Percentiles rank a stretch among this genome's conserved stretches.
Evolutionary conservation across 1,140 invertebrate genomes (phyloP).

Genomic region (Drosophila asahinai): DNA sequence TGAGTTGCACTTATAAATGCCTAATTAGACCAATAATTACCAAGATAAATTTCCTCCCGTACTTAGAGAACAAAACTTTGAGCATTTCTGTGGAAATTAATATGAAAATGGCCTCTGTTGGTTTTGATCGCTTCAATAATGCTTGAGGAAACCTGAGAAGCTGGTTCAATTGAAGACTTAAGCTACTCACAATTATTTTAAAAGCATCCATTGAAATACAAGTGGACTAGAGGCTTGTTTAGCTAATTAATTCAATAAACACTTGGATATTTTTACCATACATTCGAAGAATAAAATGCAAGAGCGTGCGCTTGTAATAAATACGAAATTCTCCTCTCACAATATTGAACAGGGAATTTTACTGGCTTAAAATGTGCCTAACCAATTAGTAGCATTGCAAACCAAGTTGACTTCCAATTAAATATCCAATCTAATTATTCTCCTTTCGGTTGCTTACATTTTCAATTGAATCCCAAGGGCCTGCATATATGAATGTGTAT

Average conservation of each 20-base stretch:
- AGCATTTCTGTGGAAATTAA: not conserved
- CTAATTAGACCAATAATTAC: not conserved
- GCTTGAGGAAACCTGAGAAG: not conserved
- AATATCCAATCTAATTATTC: conserved; percentile 14
- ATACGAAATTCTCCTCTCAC: not conserved
- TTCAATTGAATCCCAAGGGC: conserved; percentile 12
- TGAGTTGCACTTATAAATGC: not conserved
- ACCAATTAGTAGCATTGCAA: conserved; percentile 9
- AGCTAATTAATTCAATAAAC: conserved; percentile 6
- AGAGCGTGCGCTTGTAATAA: not conserved
- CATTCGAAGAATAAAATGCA: not conserved
- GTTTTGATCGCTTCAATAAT: not conserved
- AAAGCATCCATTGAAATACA: not conserved
- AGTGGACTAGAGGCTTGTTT: not conserved
- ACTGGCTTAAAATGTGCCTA: not conserved
- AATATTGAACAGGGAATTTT: conserved; percentile 10
- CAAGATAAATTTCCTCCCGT: not conserved
- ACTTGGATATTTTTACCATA: not conserved
- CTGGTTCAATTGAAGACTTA: too few species aligned
- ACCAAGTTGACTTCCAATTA: conserved; percentile 12
- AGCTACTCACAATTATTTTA: not conserved
- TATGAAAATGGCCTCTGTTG: not conserved
- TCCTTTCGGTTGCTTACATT: conserved; percentile 13
- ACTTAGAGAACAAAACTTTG: not conserved
- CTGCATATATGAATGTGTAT: not conserved